These are phyloP conservation scores for Diprion similis DNA, from an alignment of 1,140 invertebrate genomes.

Conservation along the genomic window DNA sequence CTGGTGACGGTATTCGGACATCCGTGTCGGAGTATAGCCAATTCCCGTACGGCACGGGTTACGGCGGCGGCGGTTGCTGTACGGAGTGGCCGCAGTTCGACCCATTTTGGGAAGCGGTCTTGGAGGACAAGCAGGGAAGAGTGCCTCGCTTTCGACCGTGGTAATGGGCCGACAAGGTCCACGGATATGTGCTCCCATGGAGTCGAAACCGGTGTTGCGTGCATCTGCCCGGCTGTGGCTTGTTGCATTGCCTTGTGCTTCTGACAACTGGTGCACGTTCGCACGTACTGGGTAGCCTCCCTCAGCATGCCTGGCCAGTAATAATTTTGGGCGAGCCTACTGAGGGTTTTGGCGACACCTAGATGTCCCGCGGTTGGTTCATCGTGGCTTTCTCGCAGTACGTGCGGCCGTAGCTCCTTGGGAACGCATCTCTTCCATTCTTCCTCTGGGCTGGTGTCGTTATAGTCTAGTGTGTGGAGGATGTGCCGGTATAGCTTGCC, in stretches of 20 bases:
- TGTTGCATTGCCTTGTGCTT: too few species aligned
- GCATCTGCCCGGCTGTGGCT: too few species aligned
- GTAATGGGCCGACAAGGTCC: conserved; percentile 53
- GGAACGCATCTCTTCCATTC: too few species aligned
- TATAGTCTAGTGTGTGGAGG: too few species aligned
- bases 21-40: conserved; percentile 41
- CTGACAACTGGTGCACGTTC: too few species aligned
- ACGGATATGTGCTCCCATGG: too few species aligned
- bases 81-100: conserved; percentile 26
- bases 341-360: conserved; percentile 28
- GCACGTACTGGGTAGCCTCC: conserved; percentile 26
- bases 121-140: conserved; percentile 14
- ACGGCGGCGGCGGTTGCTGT: conserved; percentile 34
- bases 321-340: conserved; percentile 22
- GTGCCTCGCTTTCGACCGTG: conserved; percentile 41
- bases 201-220: too few species aligned
- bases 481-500: background rate
- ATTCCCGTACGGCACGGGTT: conserved; percentile 32
- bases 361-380: too few species aligned
- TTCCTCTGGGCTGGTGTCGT: too few species aligned
- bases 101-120: conserved; percentile 27
- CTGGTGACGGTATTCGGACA: conserved; percentile 41
- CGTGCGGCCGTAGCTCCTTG: too few species aligned
- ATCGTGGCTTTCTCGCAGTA: too few species aligned
- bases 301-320: conserved; percentile 34